phyloP scores from a whole-genome alignment of 2,888 invertebrate species.

The Pycnomerus fuliginosus region DNA sequence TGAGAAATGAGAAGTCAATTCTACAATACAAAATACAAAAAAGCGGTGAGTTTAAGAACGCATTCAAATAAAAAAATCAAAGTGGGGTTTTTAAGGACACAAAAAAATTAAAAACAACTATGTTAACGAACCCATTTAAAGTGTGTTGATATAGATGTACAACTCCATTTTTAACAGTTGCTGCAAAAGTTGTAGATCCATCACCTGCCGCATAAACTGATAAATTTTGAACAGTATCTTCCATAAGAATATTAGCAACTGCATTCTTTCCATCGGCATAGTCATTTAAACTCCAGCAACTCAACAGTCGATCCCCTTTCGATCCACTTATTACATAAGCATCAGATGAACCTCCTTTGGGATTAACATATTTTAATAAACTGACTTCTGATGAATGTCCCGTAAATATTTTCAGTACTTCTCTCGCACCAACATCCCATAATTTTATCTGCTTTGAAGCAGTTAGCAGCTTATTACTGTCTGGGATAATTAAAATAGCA shows the following conservation, averaged over 20 bases:
- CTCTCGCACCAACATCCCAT: conserved; percentile 63
- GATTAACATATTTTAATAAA: conserved; percentile 50
- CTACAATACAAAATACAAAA: too few species aligned
- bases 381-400: conserved; percentile 64
- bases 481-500: conserved; percentile 62
- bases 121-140: conserved; percentile 79
- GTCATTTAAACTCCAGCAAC: conserved; percentile 55
- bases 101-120: too few species aligned
- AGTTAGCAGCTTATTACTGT: conserved; percentile 49
- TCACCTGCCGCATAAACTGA: conserved; percentile 56
- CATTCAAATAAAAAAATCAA: too few species aligned
- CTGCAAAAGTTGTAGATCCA: conserved; percentile 54
- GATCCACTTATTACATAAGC: conserved; percentile 55
- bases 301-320: conserved; percentile 53
- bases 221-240: conserved; percentile 64
- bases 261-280: conserved; percentile 54
- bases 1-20: too few species aligned
- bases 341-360: conserved; percentile 34
- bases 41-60: too few species aligned
- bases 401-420: conserved; percentile 62
- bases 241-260: conserved; percentile 64
- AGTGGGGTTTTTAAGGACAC: too few species aligned
- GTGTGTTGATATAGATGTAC: conserved; percentile 76
- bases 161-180: conserved; percentile 73
- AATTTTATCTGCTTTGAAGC: conserved; percentile 58